Evolutionary conservation across 2,888 invertebrate genomes (phyloP).

Genomic region (Nephrotoma flavescens): DNA sequence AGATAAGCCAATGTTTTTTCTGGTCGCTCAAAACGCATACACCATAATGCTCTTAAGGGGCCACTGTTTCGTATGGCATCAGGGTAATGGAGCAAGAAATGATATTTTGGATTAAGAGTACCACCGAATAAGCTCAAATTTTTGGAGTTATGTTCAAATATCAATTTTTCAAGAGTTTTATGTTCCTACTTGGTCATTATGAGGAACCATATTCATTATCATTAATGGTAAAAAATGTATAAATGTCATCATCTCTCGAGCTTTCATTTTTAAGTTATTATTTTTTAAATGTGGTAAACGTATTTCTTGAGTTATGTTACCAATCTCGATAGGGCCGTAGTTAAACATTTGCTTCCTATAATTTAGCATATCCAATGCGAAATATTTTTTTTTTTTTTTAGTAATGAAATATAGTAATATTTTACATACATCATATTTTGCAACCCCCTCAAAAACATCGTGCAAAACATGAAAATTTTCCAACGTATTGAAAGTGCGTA

Average conservation of each 20-base stretch:
- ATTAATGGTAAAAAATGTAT: background rate
- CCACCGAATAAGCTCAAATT: background rate
- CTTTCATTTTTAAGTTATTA: background rate
- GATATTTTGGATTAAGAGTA: background rate
- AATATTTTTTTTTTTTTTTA: background rate
- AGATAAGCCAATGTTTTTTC: background rate
- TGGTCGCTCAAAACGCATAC: background rate
- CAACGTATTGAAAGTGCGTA: background rate
- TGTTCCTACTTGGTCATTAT: background rate
- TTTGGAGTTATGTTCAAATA: background rate
- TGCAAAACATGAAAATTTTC: background rate
- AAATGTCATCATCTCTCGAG: background rate
- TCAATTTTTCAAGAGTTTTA: background rate
- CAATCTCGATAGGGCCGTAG: background rate
- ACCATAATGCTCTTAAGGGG: background rate
- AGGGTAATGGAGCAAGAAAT: background rate
- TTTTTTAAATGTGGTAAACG: background rate
- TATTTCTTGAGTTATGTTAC: background rate
- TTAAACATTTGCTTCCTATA: background rate
- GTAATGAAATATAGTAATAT: background rate
- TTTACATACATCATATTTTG: background rate
- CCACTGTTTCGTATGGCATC: background rate
- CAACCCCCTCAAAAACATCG: background rate
- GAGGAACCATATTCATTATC: background rate
- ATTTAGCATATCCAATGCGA: background rate